Evolutionary conservation across 1,140 invertebrate species (phyloP).

Genomic region (Bombyx mori): ASM3026992v2 NC_085127.1:11866001-11866500

Average conservation of each 20-base stretch:
- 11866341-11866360: conserved; percentile 23
- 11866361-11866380: conserved; percentile 23
- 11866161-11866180: conserved; percentile 22
- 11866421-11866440: no score
- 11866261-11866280: no score
- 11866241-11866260: no score
- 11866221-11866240: no score
- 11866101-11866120: conserved; percentile 32
- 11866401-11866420: conserved; percentile 15
- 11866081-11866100: conserved; percentile 5
- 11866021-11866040: no score
- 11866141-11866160: conserved; percentile 26
- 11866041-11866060: no score
- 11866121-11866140: conserved; percentile 27
- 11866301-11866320: conserved; percentile 5
- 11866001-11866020: no score
- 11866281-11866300: conserved; percentile 22
- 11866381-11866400: conserved; percentile 24
- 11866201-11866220: conserved; percentile 14
- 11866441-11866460: no score
- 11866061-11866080: no score
- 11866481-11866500: conserved; percentile 32
- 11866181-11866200: conserved; percentile 24
- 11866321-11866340: conserved; percentile 27
- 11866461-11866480: conserved; percentile 6